Evolutionary conservation across 2,113 vertebrate species (phyloP), one percentile per base, ranked within the genome.

Genomic region (Gopherus evgoodei): DNA sequence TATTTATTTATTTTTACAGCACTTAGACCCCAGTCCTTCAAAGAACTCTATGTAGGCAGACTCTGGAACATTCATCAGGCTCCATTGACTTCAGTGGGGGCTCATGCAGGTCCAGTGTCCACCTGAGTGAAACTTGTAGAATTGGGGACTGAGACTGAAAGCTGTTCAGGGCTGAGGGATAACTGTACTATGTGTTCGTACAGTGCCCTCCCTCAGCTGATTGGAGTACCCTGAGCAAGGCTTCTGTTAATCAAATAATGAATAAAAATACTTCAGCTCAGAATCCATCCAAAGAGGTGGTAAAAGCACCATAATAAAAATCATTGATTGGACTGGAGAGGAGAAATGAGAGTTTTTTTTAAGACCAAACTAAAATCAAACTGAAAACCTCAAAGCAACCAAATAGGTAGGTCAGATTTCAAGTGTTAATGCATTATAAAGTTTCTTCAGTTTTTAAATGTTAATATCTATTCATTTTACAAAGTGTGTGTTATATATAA

Each of bases 141-240:
- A 81, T 54, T 44, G 3, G 38, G 50, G 29, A 52, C 8, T 29
- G 14, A 29, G 6, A 11, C 56, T 83, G 2, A 10, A 85, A 25
- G 16, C 47, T 84, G 31, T 35, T 78, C 62, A 81, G 44, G 49
- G 42, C 24, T 84, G 5, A 52, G 59, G 79, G 47, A 6, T 14
- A 19, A 22, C 57, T 38, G 65, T 72, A 21, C 65, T 27, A 29
- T 38, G n/a, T 72, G 65, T 38, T 72, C 17, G 11, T 22, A 72
- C n/a, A 72, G 2, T 72, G 65, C n/a, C 19, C 8, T 21, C 21
- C 19, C 4, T 21, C n/a, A 38, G 4, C 19, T 21, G 65, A 72
- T 72, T 72, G 75, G 31, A 17, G 0, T n/a, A 1, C 31, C 6
- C 38, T 85, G 0, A 10, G 1, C 6, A 31, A 44, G 4, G 24